Evolutionary conservation across 2,113 vertebrate species (phyloP).

Genomic region (Elephantulus edwardii): DNA sequence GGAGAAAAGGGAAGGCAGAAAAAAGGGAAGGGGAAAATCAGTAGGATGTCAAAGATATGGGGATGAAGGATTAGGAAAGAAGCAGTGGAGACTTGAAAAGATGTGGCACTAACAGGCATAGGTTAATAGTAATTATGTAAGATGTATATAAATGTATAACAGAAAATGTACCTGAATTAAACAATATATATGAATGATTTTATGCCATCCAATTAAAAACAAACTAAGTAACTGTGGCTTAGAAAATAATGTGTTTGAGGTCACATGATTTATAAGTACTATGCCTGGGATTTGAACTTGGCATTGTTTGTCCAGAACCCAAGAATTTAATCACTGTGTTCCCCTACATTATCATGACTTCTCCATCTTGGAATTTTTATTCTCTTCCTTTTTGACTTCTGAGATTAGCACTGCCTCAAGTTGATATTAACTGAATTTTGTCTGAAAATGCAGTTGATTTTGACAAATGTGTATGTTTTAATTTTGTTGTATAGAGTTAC

Average conservation of each 20-base stretch:
- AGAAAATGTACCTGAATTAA: no score
- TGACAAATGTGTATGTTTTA: conserved; percentile 18
- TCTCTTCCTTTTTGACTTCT: not conserved
- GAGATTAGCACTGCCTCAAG: not conserved
- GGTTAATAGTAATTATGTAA: no score
- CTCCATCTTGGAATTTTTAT: not conserved
- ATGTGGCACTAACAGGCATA: no score
- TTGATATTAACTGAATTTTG: conserved; percentile 39
- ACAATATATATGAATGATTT: no score
- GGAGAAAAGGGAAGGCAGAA: no score
- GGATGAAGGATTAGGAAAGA: no score
- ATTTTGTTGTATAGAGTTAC: conserved; percentile 85
- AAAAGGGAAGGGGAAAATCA: no score
- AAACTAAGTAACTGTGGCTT: not conserved
- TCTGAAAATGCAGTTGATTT: conserved; percentile 5
- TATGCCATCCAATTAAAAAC: no score
- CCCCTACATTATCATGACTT: not conserved
- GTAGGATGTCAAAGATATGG: no score
- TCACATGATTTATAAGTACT: not conserved
- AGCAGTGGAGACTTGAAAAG: no score
- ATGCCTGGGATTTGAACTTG: not conserved
- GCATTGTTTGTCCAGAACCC: not conserved
- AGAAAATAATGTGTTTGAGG: not conserved
- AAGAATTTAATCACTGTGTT: not conserved
- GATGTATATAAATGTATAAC: no score